Evolutionary conservation across 2,888 invertebrate genomes (phyloP).

Genomic region (Cryptosula pallasiana): DNA sequence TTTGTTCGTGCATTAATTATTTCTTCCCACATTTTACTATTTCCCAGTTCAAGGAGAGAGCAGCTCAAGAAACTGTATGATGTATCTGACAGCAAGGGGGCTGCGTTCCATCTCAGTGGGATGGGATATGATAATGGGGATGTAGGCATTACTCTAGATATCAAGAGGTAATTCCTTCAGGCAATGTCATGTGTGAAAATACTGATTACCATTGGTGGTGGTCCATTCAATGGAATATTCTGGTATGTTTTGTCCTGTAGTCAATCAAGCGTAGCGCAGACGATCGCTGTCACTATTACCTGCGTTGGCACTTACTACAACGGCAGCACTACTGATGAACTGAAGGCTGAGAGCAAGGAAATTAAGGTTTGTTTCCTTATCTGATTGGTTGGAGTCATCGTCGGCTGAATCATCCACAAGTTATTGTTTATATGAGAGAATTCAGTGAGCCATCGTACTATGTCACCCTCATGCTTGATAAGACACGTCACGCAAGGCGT

Average conservation of each 20-base stretch:
- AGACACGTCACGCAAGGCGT: too few species aligned
- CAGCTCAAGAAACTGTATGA: neutral
- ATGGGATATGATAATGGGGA: neutral
- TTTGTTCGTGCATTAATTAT: too few species aligned
- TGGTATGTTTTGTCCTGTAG: neutral
- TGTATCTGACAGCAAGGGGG: neutral
- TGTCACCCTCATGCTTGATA: too few species aligned
- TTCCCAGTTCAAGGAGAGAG: neutral
- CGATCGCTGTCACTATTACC: constrained; percentile 36
- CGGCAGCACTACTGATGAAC: constrained; percentile 38
- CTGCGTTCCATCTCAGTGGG: neutral
- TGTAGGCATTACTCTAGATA: neutral
- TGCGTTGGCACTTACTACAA: constrained; percentile 42
- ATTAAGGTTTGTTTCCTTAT: neutral
- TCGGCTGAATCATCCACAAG: too few species aligned
- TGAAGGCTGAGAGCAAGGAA: constrained; percentile 30
- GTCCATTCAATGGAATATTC: too few species aligned
- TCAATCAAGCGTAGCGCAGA: neutral
- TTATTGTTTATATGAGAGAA: too few species aligned
- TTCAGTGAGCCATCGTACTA: too few species aligned
- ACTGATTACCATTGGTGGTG: too few species aligned
- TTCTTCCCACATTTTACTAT: too few species aligned
- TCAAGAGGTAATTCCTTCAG: neutral
- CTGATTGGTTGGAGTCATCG: too few species aligned
- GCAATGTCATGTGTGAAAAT: too few species aligned